phyloP scores from a whole-genome alignment of 2,797 vertebrate genomes.

The Gymnoscopelus braueri region DNA sequence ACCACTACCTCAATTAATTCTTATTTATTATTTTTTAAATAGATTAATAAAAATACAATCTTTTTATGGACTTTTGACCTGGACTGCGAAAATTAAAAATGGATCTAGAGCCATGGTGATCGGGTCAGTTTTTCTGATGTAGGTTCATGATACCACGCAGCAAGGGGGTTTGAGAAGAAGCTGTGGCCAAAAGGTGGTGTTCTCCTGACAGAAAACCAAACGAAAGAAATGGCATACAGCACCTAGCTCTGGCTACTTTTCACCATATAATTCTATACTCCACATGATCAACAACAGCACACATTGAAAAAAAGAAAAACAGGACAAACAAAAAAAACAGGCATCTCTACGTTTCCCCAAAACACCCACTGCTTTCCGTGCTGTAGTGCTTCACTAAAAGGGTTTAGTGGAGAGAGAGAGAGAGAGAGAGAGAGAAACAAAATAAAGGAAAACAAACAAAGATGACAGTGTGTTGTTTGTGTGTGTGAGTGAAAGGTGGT shows the following conservation, averaged over 20 bases:
- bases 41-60: constrained; percentile 99
- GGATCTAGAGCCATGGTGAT: constrained; percentile 87
- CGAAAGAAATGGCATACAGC: constrained; percentile 90
- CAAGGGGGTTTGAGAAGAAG: constrained; percentile 76
- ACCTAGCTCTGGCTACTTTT: constrained; percentile 97
- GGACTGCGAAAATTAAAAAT: constrained; percentile 87
- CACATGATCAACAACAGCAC: constrained; percentile 91
- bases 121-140: constrained; percentile 86
- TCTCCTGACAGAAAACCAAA: constrained; percentile 53
- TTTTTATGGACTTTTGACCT: constrained; percentile 92
- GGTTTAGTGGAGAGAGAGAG: constrained; percentile 71
- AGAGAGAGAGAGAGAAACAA: constrained; percentile 35
- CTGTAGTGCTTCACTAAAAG: constrained; percentile 87
- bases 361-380: constrained; percentile 75
- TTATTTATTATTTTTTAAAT: constrained; percentile 87
- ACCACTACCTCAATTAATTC: constrained; percentile 85
- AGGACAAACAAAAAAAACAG: constrained; percentile 82
- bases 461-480: constrained; percentile 61
- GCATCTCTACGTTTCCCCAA: constrained; percentile 52
- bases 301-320: constrained; percentile 84
- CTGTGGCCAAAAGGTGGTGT: constrained; percentile 78
- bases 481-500: constrained; percentile 45
- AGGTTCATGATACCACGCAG: constrained; percentile 76
- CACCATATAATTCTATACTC: constrained; percentile 95
- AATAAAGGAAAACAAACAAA: constrained; percentile 37